Evolutionary conservation across 1,140 invertebrate species (phyloP).

Genomic region (Zaprionus nigranus): DNA sequence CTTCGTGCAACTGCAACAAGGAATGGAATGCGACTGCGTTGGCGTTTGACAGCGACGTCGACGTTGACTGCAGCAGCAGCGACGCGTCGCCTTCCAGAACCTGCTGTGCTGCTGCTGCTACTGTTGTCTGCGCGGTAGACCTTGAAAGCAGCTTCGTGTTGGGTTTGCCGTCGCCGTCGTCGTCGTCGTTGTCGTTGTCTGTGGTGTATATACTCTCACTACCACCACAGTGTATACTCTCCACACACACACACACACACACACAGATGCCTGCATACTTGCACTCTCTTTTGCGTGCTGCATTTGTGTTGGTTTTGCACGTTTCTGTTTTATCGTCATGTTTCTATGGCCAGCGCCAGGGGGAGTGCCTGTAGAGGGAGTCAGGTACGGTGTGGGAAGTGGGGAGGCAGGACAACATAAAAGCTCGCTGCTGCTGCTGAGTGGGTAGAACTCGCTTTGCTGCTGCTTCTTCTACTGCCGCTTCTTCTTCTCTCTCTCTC

Average conservation of each 20-base stretch:
- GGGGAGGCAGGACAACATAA: slow-evolving; percentile 11
- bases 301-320: slow-evolving; percentile 49
- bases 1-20: slow-evolving; percentile 60
- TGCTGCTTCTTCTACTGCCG: slow-evolving; percentile 20
- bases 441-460: slow-evolving; percentile 58
- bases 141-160: slow-evolving; percentile 72
- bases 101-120: slow-evolving; percentile 35
- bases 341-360: slow-evolving; percentile 28
- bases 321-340: slow-evolving; percentile 48
- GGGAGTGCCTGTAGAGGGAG: background rate
- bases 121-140: slow-evolving; percentile 58
- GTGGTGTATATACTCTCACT: slow-evolving; percentile 53
- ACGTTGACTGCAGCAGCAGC: slow-evolving; percentile 9
- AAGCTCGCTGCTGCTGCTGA: slow-evolving; percentile 28
- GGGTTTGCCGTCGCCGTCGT: slow-evolving; percentile 14
- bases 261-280: slow-evolving; percentile 46
- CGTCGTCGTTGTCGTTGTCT: background rate
- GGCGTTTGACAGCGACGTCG: slow-evolving; percentile 28
- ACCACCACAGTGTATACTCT: slow-evolving; percentile 16
- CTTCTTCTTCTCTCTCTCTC: slow-evolving; percentile 2
- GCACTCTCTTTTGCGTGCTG: slow-evolving; percentile 57
- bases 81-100: slow-evolving; percentile 46
- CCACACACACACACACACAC: slow-evolving; percentile 15
- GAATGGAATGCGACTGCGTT: slow-evolving; percentile 51
- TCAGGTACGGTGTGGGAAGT: background rate